These are phyloP conservation scores for Drosophila nigrodunni DNA, from an alignment of 1,140 invertebrate genomes.

Conservation along the genomic window DNA sequence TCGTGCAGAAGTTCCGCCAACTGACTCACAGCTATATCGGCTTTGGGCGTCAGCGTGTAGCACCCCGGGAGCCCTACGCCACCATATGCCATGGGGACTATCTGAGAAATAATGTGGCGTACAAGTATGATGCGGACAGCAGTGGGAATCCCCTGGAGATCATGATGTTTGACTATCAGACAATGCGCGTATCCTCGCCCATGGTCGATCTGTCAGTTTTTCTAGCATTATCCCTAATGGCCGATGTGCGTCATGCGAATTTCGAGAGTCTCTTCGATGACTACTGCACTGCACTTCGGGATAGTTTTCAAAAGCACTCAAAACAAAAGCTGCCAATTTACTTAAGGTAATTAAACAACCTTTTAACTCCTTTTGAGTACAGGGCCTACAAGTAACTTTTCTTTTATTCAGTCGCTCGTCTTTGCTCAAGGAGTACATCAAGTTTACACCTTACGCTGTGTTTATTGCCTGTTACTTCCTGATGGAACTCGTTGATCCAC, in stretches of 20 bases:
- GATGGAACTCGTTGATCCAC: conserved; percentile 53
- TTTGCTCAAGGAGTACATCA: conserved; percentile 71
- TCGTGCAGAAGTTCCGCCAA: conserved; percentile 43
- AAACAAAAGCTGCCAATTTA: conserved; percentile 46
- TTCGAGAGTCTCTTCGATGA: conserved; percentile 71
- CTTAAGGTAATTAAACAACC: conserved; percentile 52
- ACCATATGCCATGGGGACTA: conserved; percentile 80
- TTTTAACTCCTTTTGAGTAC: not conserved
- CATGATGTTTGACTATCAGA: conserved; percentile 84
- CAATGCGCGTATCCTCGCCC: conserved; percentile 70
- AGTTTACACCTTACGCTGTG: conserved; percentile 62
- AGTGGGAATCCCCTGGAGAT: conserved; percentile 58
- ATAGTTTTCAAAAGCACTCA: conserved; percentile 48
- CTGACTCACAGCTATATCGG: conserved; percentile 38
- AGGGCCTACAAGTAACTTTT: not conserved
- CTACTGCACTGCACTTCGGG: conserved; percentile 58
- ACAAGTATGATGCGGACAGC: conserved; percentile 51
- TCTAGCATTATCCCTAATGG: conserved; percentile 61
- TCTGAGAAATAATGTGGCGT: conserved; percentile 81
- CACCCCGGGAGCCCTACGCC: conserved; percentile 68
- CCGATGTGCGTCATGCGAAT: conserved; percentile 59
- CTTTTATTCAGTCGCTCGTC: conserved; percentile 39
- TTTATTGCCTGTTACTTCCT: conserved; percentile 58
- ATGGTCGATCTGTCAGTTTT: conserved; percentile 77
- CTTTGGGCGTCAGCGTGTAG: conserved; percentile 57